Conservation (phyloP, 2,113 vertebrate species). For the Terrapene triunguis region DNA sequence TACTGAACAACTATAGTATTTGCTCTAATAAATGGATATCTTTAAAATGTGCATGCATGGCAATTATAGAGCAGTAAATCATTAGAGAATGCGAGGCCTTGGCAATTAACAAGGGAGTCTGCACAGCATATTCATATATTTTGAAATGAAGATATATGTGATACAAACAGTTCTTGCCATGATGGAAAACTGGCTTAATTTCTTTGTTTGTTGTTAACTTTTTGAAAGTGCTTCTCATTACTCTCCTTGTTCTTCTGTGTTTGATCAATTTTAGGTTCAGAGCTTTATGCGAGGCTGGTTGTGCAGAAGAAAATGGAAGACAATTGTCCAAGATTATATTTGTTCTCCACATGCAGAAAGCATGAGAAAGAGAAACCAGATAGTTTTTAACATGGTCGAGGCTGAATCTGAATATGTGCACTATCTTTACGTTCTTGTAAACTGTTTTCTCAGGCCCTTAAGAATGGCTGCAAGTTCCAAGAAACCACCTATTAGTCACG, state of each 20-base stretch:
- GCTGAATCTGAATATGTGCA: slow-evolving; percentile 97
- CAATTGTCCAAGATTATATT: slow-evolving; percentile 98
- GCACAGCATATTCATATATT: not conserved
- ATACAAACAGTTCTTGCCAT: not conserved
- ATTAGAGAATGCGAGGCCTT: not conserved
- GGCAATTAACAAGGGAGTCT: not conserved
- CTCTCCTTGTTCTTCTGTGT: not conserved
- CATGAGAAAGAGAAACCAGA: slow-evolving; percentile 99
- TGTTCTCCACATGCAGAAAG: slow-evolving; percentile 99
- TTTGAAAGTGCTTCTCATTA: not conserved
- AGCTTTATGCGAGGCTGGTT: slow-evolving; percentile 99
- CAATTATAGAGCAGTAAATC: not conserved
- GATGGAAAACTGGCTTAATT: not conserved
- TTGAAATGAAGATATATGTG: not conserved
- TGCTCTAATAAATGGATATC: not conserved
- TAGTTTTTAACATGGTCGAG: slow-evolving; percentile 99
- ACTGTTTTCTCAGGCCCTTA: slow-evolving; percentile 94
- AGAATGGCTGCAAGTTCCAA: slow-evolving; percentile 99
- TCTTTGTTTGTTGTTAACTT: not conserved
- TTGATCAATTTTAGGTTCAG: slow-evolving; percentile 86
- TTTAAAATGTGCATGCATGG: not conserved
- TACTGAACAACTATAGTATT: not conserved
- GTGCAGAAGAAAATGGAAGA: slow-evolving; percentile 98
- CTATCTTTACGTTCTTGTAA: slow-evolving; percentile 95
- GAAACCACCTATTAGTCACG: slow-evolving; percentile 95